phyloP scores from a whole-genome alignment of 2,888 invertebrate genomes.

The Xylota segnis region DNA sequence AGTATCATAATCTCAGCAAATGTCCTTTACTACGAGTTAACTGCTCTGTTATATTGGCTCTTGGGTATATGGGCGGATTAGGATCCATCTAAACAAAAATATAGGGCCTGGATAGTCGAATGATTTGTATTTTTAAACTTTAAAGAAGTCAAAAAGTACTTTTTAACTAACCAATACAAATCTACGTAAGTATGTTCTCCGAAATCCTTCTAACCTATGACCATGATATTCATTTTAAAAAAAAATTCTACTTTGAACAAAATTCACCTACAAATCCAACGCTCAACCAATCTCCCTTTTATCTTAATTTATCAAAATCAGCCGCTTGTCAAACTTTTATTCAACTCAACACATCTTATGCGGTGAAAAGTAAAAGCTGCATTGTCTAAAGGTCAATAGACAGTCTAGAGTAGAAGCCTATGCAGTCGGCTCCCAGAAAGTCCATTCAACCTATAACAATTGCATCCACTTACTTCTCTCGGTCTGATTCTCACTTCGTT shows the following conservation, averaged over 20 bases:
- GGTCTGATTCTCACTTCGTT: slow-evolving; percentile 6
- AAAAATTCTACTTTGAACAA: neutral
- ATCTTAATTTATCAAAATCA: slow-evolving; percentile 47
- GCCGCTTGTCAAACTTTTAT: slow-evolving; percentile 47
- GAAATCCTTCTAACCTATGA: too few relatives aligned
- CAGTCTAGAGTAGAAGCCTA: slow-evolving; percentile 34
- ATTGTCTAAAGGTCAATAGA: slow-evolving; percentile 62
- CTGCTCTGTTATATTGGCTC: too few relatives aligned
- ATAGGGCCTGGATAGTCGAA: too few relatives aligned
- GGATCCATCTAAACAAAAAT: too few relatives aligned
- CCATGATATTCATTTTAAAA: too few relatives aligned
- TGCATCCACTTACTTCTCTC: slow-evolving; percentile 33
- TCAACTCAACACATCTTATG: slow-evolving; percentile 40
- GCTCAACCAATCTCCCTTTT: neutral
- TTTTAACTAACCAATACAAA: too few relatives aligned
- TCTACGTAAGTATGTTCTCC: too few relatives aligned
- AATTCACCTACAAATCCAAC: neutral
- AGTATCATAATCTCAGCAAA: too few relatives aligned
- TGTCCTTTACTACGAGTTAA: too few relatives aligned
- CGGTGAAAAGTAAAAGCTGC: slow-evolving; percentile 64
- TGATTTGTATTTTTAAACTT: too few relatives aligned
- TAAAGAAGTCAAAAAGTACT: too few relatives aligned
- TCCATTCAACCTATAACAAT: slow-evolving; percentile 62
- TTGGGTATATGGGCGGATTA: too few relatives aligned
- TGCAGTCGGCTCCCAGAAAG: slow-evolving; percentile 33